Conservation (phyloP, 2,888 invertebrate genomes). For the Microplitis deprimator region DNA sequence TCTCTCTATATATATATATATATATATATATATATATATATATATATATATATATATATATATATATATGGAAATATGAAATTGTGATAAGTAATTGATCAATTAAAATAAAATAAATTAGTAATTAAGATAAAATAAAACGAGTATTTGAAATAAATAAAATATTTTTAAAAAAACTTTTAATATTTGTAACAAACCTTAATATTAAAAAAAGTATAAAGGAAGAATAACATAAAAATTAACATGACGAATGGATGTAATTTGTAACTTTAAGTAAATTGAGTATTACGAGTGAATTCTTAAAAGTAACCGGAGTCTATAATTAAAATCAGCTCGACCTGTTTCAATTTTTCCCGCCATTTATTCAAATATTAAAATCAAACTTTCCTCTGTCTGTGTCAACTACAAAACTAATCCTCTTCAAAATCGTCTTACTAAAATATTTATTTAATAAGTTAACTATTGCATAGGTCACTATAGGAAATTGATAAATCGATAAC, state of each 20-base stretch:
- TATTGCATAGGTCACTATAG: background rate
- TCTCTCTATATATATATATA: too few relatives aligned
- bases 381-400: background rate
- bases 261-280: constrained; percentile 14
- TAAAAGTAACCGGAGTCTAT: constrained; percentile 21
- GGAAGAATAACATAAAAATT: constrained; percentile 33
- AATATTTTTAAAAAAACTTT: background rate
- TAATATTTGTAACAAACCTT: constrained; percentile 30
- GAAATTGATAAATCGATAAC: background rate
- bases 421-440: background rate
- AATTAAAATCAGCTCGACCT: constrained; percentile 30
- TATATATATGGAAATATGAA: too few relatives aligned
- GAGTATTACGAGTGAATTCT: constrained; percentile 25
- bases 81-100: too few relatives aligned
- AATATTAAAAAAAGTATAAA: constrained; percentile 30
- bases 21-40: background rate
- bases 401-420: background rate
- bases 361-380: constrained; percentile 15
- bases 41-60: too few relatives aligned
- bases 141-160: background rate
- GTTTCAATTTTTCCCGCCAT: constrained; percentile 22
- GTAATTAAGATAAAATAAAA: background rate
- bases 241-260: constrained; percentile 30
- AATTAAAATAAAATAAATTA: too few relatives aligned
- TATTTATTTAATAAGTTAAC: background rate